These are phyloP conservation scores for Cyrtonyx montezumae DNA, from an alignment of 2,113 vertebrate species.

Conservation along the genomic window DNA sequence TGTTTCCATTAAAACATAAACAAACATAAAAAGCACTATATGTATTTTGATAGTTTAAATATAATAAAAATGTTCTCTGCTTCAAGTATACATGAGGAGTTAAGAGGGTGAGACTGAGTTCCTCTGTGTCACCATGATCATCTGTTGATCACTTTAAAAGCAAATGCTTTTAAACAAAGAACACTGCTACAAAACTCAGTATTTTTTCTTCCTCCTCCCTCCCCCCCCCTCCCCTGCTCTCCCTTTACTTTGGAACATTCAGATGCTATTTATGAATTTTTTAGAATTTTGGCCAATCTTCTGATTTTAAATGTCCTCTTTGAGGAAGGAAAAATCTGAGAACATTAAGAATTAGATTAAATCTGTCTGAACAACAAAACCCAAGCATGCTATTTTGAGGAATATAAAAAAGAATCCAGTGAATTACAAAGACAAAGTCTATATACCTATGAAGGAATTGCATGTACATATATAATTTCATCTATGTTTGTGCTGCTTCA, in stretches of 20 bases:
- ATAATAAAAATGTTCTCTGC: constrained; percentile 7
- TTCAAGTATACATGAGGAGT: constrained; percentile 29
- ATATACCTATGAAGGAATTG: neutral
- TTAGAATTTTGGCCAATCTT: neutral
- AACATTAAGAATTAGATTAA: neutral
- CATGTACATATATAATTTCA: too few species aligned
- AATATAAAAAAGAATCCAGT: neutral
- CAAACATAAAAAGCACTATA: neutral
- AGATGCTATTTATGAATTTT: neutral
- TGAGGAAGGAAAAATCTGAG: neutral
- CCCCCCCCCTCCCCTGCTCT: neutral
- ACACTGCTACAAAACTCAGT: neutral
- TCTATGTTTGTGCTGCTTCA: neutral
- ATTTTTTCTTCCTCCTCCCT: neutral
- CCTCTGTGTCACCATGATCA: constrained; percentile 5
- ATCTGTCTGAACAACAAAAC: neutral
- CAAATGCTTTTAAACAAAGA: neutral
- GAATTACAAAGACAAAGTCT: neutral
- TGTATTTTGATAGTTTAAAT: constrained; percentile 46
- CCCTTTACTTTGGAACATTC: neutral
- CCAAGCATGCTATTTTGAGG: neutral
- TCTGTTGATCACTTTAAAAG: constrained; percentile 48
- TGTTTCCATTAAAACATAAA: neutral
- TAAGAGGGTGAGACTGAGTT: constrained; percentile 25
- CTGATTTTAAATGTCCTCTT: neutral